Conservation (phyloP, 92 coral and sea anemone species). For the Zoanthus solanderi region DNA sequence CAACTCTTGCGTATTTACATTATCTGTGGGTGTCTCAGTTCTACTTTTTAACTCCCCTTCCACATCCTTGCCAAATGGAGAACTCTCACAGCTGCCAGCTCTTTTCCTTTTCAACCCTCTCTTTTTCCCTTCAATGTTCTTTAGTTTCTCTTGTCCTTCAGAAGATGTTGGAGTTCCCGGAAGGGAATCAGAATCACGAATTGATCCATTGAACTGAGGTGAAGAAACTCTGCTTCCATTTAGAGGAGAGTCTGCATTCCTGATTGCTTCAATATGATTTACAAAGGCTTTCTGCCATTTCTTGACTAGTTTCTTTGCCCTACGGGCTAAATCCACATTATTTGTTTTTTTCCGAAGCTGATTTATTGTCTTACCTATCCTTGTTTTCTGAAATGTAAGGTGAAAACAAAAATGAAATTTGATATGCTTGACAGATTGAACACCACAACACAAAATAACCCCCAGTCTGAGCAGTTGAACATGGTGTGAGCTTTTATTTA, state of each 20-base stretch:
- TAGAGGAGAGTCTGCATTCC: conserved; percentile 89
- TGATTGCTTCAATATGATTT: conserved; percentile 87
- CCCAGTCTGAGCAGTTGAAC: too few relatives aligned
- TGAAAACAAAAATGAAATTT: not conserved
- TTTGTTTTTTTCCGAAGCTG: conserved; percentile 92
- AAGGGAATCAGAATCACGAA: conserved; percentile 68
- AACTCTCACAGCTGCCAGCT: conserved; percentile 72
- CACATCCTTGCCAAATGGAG: conserved; percentile 65
- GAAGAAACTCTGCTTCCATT: conserved; percentile 90
- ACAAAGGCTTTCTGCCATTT: conserved; percentile 96
- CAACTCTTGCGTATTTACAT: not conserved
- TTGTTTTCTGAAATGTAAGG: conserved; percentile 82
- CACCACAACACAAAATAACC: not conserved
- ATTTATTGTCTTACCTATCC: conserved; percentile 96
- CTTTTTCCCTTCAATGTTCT: conserved; percentile 73
- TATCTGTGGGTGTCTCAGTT: conserved; percentile 62
- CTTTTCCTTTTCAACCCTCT: conserved; percentile 88
- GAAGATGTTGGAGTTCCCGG: conserved; percentile 66
- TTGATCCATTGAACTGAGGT: conserved; percentile 91
- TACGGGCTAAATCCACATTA: conserved; percentile 89
- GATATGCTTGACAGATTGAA: too few relatives aligned
- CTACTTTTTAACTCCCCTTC: conserved; percentile 60
- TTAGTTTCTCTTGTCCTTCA: conserved; percentile 74
- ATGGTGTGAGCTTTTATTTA: too few relatives aligned
- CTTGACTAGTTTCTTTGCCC: conserved; percentile 97